Base-by-base conservation (phyloP, 2,113 vertebrate species). In the Alethe diademata region DNA sequence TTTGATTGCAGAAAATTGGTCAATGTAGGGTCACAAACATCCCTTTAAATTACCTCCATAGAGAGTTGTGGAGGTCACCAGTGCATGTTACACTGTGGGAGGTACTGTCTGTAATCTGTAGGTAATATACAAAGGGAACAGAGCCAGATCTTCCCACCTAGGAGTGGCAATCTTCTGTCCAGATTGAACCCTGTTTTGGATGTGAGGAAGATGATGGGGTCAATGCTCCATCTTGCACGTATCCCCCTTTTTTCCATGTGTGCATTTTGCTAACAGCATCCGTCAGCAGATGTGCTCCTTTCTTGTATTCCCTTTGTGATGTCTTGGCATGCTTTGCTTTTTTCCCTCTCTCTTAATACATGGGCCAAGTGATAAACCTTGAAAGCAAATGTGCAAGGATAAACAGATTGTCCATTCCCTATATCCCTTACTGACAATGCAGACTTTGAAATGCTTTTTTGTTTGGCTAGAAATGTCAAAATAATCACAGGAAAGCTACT, bases 311-410 rank as follows among this genome's bases (percentile, higher is more conserved):
- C 26, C 17, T 67, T 71, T 66, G 38, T 42, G 35, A 57, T 65
- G 85, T 80, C 38, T 24, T 69, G 62, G 18, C 11, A 11, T 33
- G 26, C 33, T 83, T 83, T 94, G 31, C 13, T 60, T 69, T 56
- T 20, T 4, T 3, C 26, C 19, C n/a, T 14, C 35, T 18, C 28
- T 2, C 36, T 62, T 76, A 0, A 0, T 42, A 8, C 1, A 0
- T 14, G 12, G 67, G 60, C 67, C 31, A 61, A 65, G 19, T 42
- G 45, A 60, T 80, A 70, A 95, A 70, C 25, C 42, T 66, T 65
- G 66, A 92, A 88, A 94, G 38, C 70, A 35, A 64, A 65, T 19
- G 26, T 90, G 51, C 42, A 60, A 54, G 71, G 54, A 83, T 62
- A 84, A 93, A 76, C 19, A 92, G 43, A n/a, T 66, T 31, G 58